Base-by-base conservation (phyloP, 2,797 vertebrate species). In the Xiphorhynchus erythropygius region DNA sequence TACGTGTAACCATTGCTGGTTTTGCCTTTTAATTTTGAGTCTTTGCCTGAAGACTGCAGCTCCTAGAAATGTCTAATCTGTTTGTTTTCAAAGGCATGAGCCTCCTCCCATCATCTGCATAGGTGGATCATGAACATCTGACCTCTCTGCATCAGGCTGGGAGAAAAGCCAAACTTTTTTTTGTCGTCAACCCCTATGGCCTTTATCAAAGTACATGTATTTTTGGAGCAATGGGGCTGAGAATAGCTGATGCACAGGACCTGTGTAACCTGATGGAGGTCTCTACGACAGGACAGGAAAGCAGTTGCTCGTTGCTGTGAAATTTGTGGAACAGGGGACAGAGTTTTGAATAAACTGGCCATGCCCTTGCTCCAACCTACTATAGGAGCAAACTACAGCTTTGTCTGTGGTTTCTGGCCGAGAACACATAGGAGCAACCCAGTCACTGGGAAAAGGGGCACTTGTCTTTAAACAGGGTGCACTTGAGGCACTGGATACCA, bases 221-320 rank as follows among this genome's bases (percentile, higher is more conserved):
- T 55, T 81, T 41, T n/a, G 17, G 60, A 60, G 32, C 41, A 21
- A 6, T 18, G 24, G 19, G 33, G 41, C 59, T 76, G 59, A 57
- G 47, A 53, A 25, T 3, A 33, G 52, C 32, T 73, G 59, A 16
- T 44, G 28, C 44, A 13, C 24, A 25, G 33, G 37, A 69, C 11
- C 19, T 10, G 0, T 12, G 27, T 47, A 17, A 52, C 52, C 30
- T 37, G 13, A 5, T 22, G n/a, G 33, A 70, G 14, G 14, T 56
- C 7, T 21, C 46, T 24, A 0, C 3, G 21, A 10, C 28, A 62
- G 53, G 59, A 47, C 33, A 15, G 3, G 10, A 8, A 71, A 62
- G 8, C 0, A 0, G 5, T 32, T 2, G 2, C 16, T 64, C 23
- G 2, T 1, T 37, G n/a, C 28, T 28, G 27, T 13, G 49, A 28